These are phyloP conservation scores for Orchesella cincta DNA, from an alignment of 1,140 invertebrate genomes.

Conservation along the genomic window DNA sequence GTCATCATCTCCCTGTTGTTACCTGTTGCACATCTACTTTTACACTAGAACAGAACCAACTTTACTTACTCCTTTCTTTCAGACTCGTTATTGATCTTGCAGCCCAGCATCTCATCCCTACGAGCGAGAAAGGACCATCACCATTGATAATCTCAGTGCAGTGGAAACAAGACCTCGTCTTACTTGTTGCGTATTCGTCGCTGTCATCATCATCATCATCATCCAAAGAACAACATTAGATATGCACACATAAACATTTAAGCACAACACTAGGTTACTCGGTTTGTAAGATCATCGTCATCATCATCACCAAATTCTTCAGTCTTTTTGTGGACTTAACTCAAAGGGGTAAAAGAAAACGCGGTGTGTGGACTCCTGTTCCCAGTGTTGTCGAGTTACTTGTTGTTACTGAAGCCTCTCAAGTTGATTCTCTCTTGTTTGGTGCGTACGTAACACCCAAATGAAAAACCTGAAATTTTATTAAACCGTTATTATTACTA, in stretches of 20 bases:
- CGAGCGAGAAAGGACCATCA: too few species aligned
- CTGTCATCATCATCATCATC: slow-evolving; percentile 1
- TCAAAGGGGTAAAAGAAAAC: not conserved
- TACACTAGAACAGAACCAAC: too few species aligned
- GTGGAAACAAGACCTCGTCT: not conserved
- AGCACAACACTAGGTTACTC: slow-evolving; percentile 24
- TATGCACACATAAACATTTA: slow-evolving; percentile 28
- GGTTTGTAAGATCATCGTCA: slow-evolving; percentile 26
- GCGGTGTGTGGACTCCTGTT: not conserved
- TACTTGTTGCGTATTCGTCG: slow-evolving; percentile 1
- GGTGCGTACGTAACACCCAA: slow-evolving; percentile 22
- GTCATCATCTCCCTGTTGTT: not conserved
- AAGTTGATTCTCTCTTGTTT: not conserved
- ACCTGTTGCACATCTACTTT: not conserved
- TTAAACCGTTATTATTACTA: slow-evolving; percentile 17
- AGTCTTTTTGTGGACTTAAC: not conserved
- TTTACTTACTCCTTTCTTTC: not conserved
- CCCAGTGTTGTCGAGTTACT: not conserved
- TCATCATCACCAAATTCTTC: not conserved
- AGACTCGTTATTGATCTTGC: not conserved
- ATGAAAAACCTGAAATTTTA: slow-evolving; percentile 24
- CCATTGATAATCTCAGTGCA: not conserved
- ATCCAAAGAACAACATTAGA: slow-evolving; percentile 23
- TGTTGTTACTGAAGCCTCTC: not conserved
- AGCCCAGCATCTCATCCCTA: not conserved